Evolutionary conservation across 2,797 vertebrate species (phyloP), one percentile per base, ranked within the genome.

Genomic region (Bryconaethiops microstoma): DNA sequence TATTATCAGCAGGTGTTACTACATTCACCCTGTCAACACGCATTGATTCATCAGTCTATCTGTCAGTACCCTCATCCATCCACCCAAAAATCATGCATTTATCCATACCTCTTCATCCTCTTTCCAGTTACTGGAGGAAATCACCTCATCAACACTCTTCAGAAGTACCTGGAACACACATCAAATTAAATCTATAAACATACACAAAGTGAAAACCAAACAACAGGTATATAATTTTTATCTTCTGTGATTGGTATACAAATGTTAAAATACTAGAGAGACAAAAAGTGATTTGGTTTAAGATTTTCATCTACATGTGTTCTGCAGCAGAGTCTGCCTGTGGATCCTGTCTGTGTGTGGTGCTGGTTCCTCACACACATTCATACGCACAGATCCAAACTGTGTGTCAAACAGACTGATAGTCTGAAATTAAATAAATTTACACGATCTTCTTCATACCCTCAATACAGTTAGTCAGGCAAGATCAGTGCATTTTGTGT

Each of bases 81-180:
- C 17, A 69, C 62, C 17, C 23, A 67, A 7, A 29, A 35, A 45
- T 14, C 74, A 80, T 64, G 85, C 69, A 80, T 45, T 73, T 63
- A 48, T 92, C 73, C 74, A 91, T 87, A 96, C 94, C 91, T 94
- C 84, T 1, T 90, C 82, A 7, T 29, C 63, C 7, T 89, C 76
- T 92, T 87, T 76, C 77, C 67, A 77, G 60, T 35, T 90, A 1
- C 95, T 93, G 82, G 95, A 88, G 0, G 90, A 88, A 80, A 97
- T 90, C 29, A 97, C 92, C 76, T 97, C 94, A 83, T 94, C 95
- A 84, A 97, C 87, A 12, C 94, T 94, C 87, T 92, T 93, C 79
- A 99, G 92, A 91, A 99, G 97, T 14, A 91, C 91, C 98, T 99
- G 77, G 7, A 83, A 90, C 54, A 87, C 10, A 82, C 29, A 79